Conservation (phyloP, 2,888 invertebrate species). For the Conomelus anceps region DNA sequence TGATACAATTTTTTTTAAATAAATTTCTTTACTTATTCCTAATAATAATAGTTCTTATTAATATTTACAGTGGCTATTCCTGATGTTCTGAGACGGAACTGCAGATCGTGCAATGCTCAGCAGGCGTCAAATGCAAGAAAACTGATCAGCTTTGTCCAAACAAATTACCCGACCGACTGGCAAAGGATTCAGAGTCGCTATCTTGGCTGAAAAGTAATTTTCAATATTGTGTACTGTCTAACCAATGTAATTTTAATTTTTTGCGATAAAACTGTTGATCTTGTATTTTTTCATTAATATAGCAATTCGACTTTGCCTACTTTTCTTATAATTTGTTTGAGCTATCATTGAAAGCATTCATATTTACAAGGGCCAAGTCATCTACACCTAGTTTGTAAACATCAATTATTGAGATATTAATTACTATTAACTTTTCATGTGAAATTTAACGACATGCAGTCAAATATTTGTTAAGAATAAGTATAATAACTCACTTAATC, state of each 20-base stretch:
- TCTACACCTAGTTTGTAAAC: too few species aligned
- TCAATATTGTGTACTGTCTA: neutral
- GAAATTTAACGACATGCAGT: too few species aligned
- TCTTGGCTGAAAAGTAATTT: neutral
- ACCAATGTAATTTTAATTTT: too few species aligned
- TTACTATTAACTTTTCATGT: too few species aligned
- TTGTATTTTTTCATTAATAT: neutral
- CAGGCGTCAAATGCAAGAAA: slow-evolving; percentile 48
- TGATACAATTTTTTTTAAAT: too few species aligned
- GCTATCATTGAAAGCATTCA: too few species aligned
- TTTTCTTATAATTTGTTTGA: neutral
- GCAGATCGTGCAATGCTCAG: slow-evolving; percentile 47
- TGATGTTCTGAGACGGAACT: slow-evolving; percentile 50
- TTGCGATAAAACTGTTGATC: neutral
- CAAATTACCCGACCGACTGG: slow-evolving; percentile 44
- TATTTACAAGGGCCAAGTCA: too few species aligned
- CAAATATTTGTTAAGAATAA: too few species aligned
- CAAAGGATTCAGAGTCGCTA: neutral
- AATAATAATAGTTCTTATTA: slow-evolving; percentile 16
- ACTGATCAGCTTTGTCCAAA: slow-evolving; percentile 48
- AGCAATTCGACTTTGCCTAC: neutral
- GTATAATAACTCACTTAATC: too few species aligned
- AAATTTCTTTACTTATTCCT: too few species aligned
- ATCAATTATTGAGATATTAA: too few species aligned
- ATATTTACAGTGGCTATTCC: slow-evolving; percentile 48